Percentiles rank a stretch among this genome's conserved stretches.
phyloP scores from a whole-genome alignment of 2,797 vertebrate species.

The Percopsis omiscomaycus region DNA sequence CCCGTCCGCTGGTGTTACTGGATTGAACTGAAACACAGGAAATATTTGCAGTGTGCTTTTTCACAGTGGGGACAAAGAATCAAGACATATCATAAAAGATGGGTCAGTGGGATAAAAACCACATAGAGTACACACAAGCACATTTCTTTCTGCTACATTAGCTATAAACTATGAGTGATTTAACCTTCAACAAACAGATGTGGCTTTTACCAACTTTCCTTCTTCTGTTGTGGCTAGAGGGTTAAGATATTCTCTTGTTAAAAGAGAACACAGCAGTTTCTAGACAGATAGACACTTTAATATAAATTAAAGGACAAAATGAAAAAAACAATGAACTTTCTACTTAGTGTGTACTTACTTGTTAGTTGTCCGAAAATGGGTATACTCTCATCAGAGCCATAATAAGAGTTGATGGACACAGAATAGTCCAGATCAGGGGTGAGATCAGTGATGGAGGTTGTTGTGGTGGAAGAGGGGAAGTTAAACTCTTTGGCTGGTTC shows the following conservation, averaged over 20 bases:
- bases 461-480: slow-evolving; percentile 82
- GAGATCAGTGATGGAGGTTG: slow-evolving; percentile 87
- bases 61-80: slow-evolving; percentile 46
- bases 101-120: slow-evolving; percentile 36
- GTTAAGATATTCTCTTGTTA: slow-evolving; percentile 3
- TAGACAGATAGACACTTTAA: not conserved
- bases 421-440: slow-evolving; percentile 88
- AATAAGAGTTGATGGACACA: slow-evolving; percentile 89
- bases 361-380: slow-evolving; percentile 95
- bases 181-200: slow-evolving; percentile 41
- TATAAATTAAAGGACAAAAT: not conserved
- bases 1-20: slow-evolving; percentile 72
- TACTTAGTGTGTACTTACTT: slow-evolving; percentile 80
- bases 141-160: slow-evolving; percentile 36
- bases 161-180: slow-evolving; percentile 40
- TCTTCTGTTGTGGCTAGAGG: slow-evolving; percentile 15
- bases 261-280: not conserved
- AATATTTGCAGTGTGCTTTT: slow-evolving; percentile 40
- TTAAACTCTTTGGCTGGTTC: slow-evolving; percentile 87
- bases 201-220: slow-evolving; percentile 29
- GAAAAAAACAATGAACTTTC: not conserved
- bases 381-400: slow-evolving; percentile 89
- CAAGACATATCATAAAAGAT: slow-evolving; percentile 53
- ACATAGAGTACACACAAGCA: slow-evolving; percentile 40
- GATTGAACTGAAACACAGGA: slow-evolving; percentile 80